Evolutionary conservation across 2,888 invertebrate genomes (phyloP).

Genomic region (Melitaea athalia): DNA sequence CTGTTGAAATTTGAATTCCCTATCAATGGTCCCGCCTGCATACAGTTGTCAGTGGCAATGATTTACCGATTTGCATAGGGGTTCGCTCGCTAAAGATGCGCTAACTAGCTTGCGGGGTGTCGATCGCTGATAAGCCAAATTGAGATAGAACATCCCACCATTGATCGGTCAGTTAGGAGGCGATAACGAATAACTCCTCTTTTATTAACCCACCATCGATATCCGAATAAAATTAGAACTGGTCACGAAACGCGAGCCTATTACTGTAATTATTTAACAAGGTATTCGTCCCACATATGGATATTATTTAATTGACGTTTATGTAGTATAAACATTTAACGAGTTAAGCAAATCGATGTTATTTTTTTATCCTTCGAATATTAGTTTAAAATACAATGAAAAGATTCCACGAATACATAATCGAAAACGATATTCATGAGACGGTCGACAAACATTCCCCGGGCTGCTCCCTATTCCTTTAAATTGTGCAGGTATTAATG

Average conservation of each 20-base stretch:
- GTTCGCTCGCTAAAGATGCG: conserved; percentile 53
- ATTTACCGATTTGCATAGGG: conserved; percentile 60
- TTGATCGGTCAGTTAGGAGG: conserved; percentile 79
- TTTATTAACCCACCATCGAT: conserved; percentile 57
- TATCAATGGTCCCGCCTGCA: conserved; percentile 61
- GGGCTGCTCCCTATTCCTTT: conserved; percentile 76
- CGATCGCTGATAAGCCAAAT: conserved; percentile 77
- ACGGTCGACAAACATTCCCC: conserved; percentile 61
- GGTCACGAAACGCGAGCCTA: conserved; percentile 22
- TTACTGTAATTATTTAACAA: conserved; percentile 15
- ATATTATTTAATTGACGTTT: conserved; percentile 22
- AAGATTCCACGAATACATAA: conserved; percentile 15
- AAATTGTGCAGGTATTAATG: conserved; percentile 77
- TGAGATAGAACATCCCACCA: conserved; percentile 75
- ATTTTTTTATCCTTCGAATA: conserved; percentile 7
- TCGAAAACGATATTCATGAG: conserved; percentile 57
- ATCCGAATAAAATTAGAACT: conserved; percentile 36
- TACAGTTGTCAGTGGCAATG: conserved; percentile 71
- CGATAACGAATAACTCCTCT: conserved; percentile 61
- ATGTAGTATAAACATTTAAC: conserved; percentile 11
- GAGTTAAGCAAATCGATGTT: conserved; percentile 8
- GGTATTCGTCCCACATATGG: conserved; percentile 14
- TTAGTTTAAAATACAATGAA: conserved; percentile 12
- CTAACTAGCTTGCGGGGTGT: conserved; percentile 77
- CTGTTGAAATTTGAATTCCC: conserved; percentile 61